A percentile compares a stretch with the other conserved stretches of the same genome.
These are phyloP conservation scores for Camelus dromedarius DNA, from an alignment of 2,113 vertebrate species.

Conservation along the genomic window DNA sequence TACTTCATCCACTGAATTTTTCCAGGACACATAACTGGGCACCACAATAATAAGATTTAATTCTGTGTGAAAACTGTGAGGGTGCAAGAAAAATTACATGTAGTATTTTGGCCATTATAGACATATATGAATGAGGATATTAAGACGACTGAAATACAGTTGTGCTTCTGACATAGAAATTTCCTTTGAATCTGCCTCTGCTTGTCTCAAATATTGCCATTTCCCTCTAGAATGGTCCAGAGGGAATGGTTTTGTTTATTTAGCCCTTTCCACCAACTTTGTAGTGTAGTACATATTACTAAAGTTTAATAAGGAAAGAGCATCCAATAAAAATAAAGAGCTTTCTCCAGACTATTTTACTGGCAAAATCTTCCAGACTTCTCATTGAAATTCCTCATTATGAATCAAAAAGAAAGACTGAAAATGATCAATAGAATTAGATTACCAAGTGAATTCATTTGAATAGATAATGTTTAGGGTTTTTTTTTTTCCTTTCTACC, in stretches of 20 bases:
- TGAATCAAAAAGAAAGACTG: constrained; percentile 52
- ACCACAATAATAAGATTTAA: neutral
- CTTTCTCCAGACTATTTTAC: constrained; percentile 24
- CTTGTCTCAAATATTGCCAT: neutral
- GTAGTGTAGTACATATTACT: neutral
- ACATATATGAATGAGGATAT: neutral
- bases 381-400: constrained; percentile 50
- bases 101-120: neutral
- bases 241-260: neutral
- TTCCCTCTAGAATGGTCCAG: neutral
- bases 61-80: neutral
- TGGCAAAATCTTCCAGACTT: constrained; percentile 40
- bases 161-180: constrained; percentile 27
- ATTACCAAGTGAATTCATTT: constrained; percentile 62
- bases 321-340: constrained; percentile 35
- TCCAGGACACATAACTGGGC: neutral
- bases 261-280: neutral
- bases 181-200: neutral
- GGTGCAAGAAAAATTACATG: neutral
- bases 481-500: neutral
- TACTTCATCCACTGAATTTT: neutral
- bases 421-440: constrained; percentile 38
- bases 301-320: constrained; percentile 42
- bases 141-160: neutral
- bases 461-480: neutral